Base-by-base conservation (phyloP, 1,140 invertebrate genomes). In the Homarus americanus region DNA sequence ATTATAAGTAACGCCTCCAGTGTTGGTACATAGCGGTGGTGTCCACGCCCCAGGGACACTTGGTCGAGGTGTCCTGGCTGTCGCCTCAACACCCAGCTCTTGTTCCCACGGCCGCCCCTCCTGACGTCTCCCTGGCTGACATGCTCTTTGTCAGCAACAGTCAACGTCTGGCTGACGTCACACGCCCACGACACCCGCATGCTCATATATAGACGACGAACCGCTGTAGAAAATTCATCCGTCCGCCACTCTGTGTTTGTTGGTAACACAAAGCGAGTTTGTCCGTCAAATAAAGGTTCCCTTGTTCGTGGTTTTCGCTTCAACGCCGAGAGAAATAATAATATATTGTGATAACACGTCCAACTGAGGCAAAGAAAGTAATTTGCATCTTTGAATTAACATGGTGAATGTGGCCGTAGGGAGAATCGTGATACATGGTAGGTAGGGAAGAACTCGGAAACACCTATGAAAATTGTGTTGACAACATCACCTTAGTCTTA, bases 201-300 rank as follows among this genome's bases (percentile, higher is more conserved):
- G 36, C 17, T 76, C 73, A 76, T 28, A 76, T 76, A 76, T 40
- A 76, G 75, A 40, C 24, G 36, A 20, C 17, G 20, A 41, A 28
- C 17, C 44, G 58, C 4, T 20, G 15, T 63, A 63, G 58, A 63
- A 63, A 63, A 20, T 63, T 63, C 58, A 28, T 36, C 75, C 36
- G 36, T 41, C 75, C 36, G 41, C 36, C 75, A 40, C 38, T 28
- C 20, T 12, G 15, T 76, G 41, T 76, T 76, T 76, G 36, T 40
- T 0, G 7, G 34, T 7, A 3, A 76, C 38, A 40, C 38, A 76
- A 28, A 7, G 36, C 20, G 34, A 40, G 73, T 76, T 76, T 40
- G 73, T 41, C 34, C 36, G 36, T 24, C 36, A 76, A 40, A 76
- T 32, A 73, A 73, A n/a, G 72, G 24, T 32, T 73, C 72, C 72